Conservation (phyloP, 2,888 invertebrate species). For the Cryptocheilus praepositus region DNA sequence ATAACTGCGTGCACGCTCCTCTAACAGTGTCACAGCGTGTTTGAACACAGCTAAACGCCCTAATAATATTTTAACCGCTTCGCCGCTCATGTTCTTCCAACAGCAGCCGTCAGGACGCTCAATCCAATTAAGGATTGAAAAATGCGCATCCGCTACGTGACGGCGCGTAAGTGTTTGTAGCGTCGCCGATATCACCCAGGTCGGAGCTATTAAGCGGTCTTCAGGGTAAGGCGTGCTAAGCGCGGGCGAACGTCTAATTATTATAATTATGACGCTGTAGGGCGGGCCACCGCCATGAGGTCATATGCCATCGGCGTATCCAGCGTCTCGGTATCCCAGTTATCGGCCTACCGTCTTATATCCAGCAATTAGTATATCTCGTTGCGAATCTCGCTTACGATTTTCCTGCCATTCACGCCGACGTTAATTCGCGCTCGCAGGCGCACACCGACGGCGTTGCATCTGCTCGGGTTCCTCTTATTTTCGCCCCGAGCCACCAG, state of each 20-base stretch:
- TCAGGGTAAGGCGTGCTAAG: background rate
- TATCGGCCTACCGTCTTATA: constrained; percentile 21
- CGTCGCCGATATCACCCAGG: background rate
- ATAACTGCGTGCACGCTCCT: too few relatives aligned
- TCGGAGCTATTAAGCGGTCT: constrained; percentile 14
- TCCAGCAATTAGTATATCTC: constrained; percentile 35
- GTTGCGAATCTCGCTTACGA: constrained; percentile 25
- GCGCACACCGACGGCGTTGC: background rate
- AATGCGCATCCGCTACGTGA: background rate
- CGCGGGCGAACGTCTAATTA: constrained; percentile 41
- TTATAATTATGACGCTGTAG: constrained; percentile 46
- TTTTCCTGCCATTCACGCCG: constrained; percentile 15
- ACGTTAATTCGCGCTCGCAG: constrained; percentile 17
- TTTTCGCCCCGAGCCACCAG: too few relatives aligned
- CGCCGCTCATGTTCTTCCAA: too few relatives aligned
- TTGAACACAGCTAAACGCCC: too few relatives aligned
- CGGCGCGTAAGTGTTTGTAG: constrained; percentile 14
- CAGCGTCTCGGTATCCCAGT: constrained; percentile 26
- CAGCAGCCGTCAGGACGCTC: too few relatives aligned
- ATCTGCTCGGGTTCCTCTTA: too few relatives aligned
- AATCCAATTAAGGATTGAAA: too few relatives aligned
- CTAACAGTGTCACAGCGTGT: too few relatives aligned
- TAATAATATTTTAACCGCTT: too few relatives aligned
- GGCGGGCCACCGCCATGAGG: constrained; percentile 22
- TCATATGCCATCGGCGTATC: constrained; percentile 28